A percentile compares a stretch with the other conserved stretches of the same genome.
These are phyloP conservation scores for Phlogophora meticulosa DNA, from an alignment of 2,888 invertebrate species.

Conservation along the genomic window DNA sequence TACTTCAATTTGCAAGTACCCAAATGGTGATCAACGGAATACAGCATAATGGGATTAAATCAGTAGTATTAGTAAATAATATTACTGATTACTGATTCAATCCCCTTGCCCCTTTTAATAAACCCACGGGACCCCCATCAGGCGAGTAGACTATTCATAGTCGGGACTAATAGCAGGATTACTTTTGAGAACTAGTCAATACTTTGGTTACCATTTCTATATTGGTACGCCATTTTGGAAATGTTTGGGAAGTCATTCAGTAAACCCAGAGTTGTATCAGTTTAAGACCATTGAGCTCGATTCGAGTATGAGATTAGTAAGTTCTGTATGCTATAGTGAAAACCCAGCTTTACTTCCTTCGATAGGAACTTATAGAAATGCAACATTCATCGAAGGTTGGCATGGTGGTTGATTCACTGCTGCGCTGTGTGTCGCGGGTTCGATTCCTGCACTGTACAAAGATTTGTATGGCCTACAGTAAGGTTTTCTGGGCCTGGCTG, in stretches of 20 bases:
- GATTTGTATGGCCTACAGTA: too few relatives aligned
- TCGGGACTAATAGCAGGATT: slow-evolving; percentile 33
- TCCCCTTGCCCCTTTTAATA: slow-evolving; percentile 32
- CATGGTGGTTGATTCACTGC: too few relatives aligned
- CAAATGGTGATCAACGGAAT: slow-evolving; percentile 20
- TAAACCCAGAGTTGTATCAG: neutral
- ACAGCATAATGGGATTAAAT: slow-evolving; percentile 20
- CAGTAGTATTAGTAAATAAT: slow-evolving; percentile 54
- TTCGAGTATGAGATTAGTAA: neutral
- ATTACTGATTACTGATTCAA: slow-evolving; percentile 20
- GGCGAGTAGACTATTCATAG: slow-evolving; percentile 35
- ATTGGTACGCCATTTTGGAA: neutral
- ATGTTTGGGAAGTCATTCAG: slow-evolving; percentile 3
- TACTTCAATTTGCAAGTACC: neutral
- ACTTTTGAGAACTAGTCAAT: slow-evolving; percentile 3
- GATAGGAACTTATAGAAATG: slow-evolving; percentile 2
- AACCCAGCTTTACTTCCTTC: slow-evolving; percentile 2
- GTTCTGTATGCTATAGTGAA: neutral
- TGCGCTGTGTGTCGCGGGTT: too few relatives aligned
- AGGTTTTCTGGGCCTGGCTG: too few relatives aligned
- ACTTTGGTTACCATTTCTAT: neutral
- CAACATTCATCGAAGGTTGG: slow-evolving; percentile 11
- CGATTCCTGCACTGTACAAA: too few relatives aligned
- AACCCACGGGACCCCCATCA: slow-evolving; percentile 14
- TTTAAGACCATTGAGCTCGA: slow-evolving; percentile 9